A percentile compares a stretch with the other conserved stretches of the same genome.
Evolutionary conservation across 2,888 invertebrate species (phyloP).

Genomic region (Acronicta leporina): DNA sequence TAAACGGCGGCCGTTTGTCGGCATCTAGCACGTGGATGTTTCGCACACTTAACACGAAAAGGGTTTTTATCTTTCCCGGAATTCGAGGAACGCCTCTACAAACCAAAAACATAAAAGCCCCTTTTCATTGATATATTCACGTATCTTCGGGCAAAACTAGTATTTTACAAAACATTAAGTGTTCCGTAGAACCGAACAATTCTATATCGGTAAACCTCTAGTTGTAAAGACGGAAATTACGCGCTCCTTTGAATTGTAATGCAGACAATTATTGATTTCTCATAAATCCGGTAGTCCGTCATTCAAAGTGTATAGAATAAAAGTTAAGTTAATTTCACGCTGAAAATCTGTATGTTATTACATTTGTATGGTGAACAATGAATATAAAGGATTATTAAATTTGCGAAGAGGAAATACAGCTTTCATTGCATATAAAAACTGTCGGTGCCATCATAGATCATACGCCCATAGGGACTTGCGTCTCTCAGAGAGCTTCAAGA

Average conservation of each 20-base stretch:
- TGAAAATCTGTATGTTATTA: slow-evolving; percentile 49
- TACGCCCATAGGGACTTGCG: slow-evolving; percentile 43
- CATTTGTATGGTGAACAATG: slow-evolving; percentile 41
- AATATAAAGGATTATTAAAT: slow-evolving; percentile 42
- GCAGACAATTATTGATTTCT: slow-evolving; percentile 64
- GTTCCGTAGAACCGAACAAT: slow-evolving; percentile 55
- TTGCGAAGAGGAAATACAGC: slow-evolving; percentile 33
- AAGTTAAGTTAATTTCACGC: slow-evolving; percentile 64
- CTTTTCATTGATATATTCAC: slow-evolving; percentile 62
- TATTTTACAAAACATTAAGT: slow-evolving; percentile 55
- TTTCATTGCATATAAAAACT: slow-evolving; percentile 29
- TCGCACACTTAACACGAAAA: slow-evolving; percentile 72
- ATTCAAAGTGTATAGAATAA: slow-evolving; percentile 57
- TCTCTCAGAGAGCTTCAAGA: slow-evolving; percentile 40
- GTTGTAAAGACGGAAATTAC: slow-evolving; percentile 60
- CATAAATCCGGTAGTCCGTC: slow-evolving; percentile 69
- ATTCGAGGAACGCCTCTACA: slow-evolving; percentile 59
- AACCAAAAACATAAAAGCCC: slow-evolving; percentile 62
- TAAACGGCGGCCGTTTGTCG: slow-evolving; percentile 74
- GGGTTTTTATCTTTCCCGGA: slow-evolving; percentile 76
- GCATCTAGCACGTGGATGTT: slow-evolving; percentile 76
- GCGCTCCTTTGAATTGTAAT: slow-evolving; percentile 70
- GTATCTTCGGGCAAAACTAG: slow-evolving; percentile 61
- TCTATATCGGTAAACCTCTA: slow-evolving; percentile 40
- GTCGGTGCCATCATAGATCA: slow-evolving; percentile 32